These are phyloP conservation scores for Adelphocoris suturalis DNA, from an alignment of 2,888 invertebrate genomes.

Conservation along the genomic window DNA sequence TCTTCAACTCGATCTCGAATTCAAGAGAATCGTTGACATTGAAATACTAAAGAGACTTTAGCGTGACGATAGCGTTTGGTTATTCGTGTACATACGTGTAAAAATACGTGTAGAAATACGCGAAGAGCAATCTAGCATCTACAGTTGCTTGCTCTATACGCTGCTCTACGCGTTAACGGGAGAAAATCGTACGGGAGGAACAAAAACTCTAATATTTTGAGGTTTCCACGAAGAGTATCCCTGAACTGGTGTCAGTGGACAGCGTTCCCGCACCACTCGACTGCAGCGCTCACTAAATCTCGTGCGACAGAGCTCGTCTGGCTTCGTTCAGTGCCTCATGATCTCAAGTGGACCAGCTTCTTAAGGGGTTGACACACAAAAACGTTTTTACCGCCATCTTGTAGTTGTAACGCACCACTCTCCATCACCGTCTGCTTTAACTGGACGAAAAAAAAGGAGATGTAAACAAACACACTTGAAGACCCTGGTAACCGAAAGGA, in stretches of 20 bases:
- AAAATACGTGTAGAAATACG: no score
- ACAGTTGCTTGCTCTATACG: no score
- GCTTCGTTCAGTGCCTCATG: slow-evolving; percentile 51
- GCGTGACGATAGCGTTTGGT: no score
- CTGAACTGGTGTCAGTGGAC: neutral
- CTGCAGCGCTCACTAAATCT: slow-evolving; percentile 38
- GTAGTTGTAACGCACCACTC: slow-evolving; percentile 21
- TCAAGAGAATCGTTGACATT: no score
- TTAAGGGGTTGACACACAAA: slow-evolving; percentile 62
- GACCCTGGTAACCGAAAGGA: neutral
- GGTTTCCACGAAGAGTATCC: no score
- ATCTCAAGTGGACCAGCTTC: slow-evolving; percentile 64
- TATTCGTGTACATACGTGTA: no score
- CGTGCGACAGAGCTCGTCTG: slow-evolving; percentile 25
- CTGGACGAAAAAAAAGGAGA: neutral
- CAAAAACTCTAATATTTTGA: no score
- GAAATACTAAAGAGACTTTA: no score
- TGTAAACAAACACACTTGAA: slow-evolving; percentile 24
- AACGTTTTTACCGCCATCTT: slow-evolving; percentile 50
- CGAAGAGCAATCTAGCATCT: no score
- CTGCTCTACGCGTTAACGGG: no score
- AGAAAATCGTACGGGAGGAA: no score
- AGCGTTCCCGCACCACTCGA: slow-evolving; percentile 18
- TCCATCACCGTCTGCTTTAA: neutral
- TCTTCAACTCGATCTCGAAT: no score